These are phyloP conservation scores for Nicator chloris DNA, from an alignment of 2,113 vertebrate species.

Conservation along the genomic window DNA sequence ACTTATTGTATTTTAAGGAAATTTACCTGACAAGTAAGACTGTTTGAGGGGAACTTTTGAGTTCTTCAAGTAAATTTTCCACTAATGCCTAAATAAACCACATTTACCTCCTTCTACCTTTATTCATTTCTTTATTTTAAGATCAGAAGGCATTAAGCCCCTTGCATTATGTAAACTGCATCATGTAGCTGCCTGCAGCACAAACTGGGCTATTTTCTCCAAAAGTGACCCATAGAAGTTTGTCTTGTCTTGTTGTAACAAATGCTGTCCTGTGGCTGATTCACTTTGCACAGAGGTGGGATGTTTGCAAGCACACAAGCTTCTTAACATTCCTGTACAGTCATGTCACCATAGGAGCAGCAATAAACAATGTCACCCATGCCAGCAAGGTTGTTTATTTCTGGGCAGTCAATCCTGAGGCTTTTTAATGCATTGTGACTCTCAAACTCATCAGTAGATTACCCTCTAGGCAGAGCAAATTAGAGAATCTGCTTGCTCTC, in stretches of 20 bases:
- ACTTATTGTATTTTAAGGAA: background rate
- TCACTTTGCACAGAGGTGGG: background rate
- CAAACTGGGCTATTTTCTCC: background rate
- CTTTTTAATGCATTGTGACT: background rate
- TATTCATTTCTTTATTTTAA: background rate
- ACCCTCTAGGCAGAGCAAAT: background rate
- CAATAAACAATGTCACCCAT: background rate
- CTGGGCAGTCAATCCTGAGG: background rate
- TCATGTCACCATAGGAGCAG: background rate
- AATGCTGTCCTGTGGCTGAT: background rate
- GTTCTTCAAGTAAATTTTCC: background rate
- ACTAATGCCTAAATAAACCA: background rate
- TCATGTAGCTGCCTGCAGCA: background rate
- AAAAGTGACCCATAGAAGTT: background rate
- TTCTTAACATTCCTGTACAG: background rate
- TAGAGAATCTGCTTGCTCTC: background rate
- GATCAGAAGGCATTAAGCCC: background rate
- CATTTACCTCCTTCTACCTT: background rate
- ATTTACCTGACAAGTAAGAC: background rate
- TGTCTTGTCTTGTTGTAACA: background rate
- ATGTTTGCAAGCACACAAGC: background rate
- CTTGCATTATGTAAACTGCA: background rate
- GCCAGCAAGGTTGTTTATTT: background rate
- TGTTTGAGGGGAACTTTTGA: background rate
- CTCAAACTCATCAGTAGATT: background rate